Evolutionary conservation across 2,113 vertebrate genomes (phyloP), one percentile per base, ranked within the genome.

Genomic region (Regulus satrapa): DNA sequence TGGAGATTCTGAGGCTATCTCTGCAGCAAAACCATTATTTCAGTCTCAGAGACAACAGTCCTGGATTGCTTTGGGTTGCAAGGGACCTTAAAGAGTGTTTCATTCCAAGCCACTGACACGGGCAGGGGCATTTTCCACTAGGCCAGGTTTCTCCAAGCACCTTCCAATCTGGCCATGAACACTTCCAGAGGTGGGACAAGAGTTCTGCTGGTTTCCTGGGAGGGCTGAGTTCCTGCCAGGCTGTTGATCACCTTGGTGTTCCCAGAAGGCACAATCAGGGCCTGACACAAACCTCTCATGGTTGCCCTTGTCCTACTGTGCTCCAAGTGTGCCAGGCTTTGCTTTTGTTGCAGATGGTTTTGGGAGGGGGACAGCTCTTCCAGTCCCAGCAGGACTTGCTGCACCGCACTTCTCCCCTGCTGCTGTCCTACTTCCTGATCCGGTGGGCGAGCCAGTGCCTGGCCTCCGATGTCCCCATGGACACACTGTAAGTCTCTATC

Each of bases 341-440:
- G 66, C 18, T 95, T 87, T 68, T 21, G 48, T 93, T 68, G 23
- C 97, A 99, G 99, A 97, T 98, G 76, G 98, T 99, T 74, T 94
- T 98, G 79, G 98, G 98, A 64, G 98, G 98, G 7, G 96, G 97
- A 31, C 99, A 99, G 76, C 97, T 99, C 34, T 98, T 99, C 82
- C 99, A 99, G 94, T 98, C 99, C 25, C 99, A 99, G 95, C 99
- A 99, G 97, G 99, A 99, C 84, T 93, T 99, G 69, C 98, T 99
- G 40, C 99, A 99, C 71, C 98, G 99, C 8, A 98, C 98, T 19
- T 98, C 98, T 45, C 98, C 98, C 59, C 98, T 99, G 14, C 98
- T 99, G 24, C 98, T 98, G 21, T 99, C 98, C 8, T 99, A 99
- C 81, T 97, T 99, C 92, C 96, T 99, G 73, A 98, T 99, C 63